A percentile compares a stretch with the other conserved stretches of the same genome.
Evolutionary conservation across 2,888 invertebrate species (phyloP).

Genomic region (Cheilosia grossa): DNA sequence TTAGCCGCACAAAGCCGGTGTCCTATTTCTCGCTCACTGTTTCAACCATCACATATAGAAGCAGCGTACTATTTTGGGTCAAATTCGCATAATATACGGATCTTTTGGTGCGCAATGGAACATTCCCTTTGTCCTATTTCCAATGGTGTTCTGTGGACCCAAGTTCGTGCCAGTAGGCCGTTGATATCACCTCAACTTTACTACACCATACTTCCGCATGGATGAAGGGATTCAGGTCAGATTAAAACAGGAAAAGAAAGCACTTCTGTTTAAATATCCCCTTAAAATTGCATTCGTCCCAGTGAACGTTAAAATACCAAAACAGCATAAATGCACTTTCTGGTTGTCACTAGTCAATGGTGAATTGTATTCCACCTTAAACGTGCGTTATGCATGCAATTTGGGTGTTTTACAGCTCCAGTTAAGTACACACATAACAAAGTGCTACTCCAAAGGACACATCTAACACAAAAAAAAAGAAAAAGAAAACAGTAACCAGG

Average conservation of each 20-base stretch:
- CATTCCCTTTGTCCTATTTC: no score
- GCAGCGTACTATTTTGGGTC: no score
- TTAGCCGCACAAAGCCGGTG: no score
- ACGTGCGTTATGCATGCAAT: conserved; percentile 19
- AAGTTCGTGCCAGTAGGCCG: no score
- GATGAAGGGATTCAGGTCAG: background rate
- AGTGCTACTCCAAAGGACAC: conserved; percentile 17
- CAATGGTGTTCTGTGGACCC: no score
- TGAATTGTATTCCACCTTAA: conserved; percentile 16
- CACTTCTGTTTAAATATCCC: background rate
- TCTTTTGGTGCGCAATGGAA: no score
- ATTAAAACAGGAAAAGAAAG: background rate
- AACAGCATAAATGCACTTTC: background rate
- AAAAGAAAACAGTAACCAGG: conserved; percentile 12
- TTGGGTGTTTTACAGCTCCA: conserved; percentile 9
- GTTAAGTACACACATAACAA: conserved; percentile 30
- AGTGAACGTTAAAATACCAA: background rate
- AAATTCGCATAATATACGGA: no score
- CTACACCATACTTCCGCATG: no score
- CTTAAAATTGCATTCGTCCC: background rate
- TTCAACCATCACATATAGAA: no score
- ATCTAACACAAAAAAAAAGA: background rate
- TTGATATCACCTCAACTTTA: no score
- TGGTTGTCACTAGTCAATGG: conserved; percentile 1
- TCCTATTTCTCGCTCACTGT: no score